Evolutionary conservation across 2,888 invertebrate genomes (phyloP).

Genomic region (Microctonus aethiopoides): DNA sequence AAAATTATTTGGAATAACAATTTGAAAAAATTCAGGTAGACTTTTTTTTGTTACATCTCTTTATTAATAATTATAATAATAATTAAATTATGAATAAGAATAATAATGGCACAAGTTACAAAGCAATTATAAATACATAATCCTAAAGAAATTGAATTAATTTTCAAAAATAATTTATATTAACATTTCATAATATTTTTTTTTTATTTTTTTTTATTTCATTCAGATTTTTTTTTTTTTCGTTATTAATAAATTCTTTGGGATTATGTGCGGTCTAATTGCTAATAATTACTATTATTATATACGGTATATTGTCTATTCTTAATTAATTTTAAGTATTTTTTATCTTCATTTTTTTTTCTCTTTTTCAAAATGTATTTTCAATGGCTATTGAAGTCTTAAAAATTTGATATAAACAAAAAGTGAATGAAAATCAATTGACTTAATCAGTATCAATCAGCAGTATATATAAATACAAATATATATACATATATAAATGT

Average conservation of each 20-base stretch:
- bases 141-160: neutral
- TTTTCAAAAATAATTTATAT: neutral
- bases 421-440: slow-evolving; percentile 28
- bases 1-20: slow-evolving; percentile 10
- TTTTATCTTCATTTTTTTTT: neutral
- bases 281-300: neutral
- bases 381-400: slow-evolving; percentile 23
- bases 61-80: neutral
- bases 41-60: slow-evolving; percentile 15
- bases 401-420: neutral
- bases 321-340: neutral
- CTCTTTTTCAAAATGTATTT: neutral
- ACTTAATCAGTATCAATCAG: slow-evolving; percentile 63
- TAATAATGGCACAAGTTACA: slow-evolving; percentile 14
- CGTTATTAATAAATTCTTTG: slow-evolving; percentile 2
- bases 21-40: slow-evolving; percentile 12
- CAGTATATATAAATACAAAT: slow-evolving; percentile 52
- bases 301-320: neutral
- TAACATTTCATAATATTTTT: slow-evolving; percentile 2
- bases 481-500: neutral
- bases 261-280: neutral
- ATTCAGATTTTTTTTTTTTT: too few relatives aligned
- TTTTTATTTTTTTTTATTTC: neutral
- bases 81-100: neutral
- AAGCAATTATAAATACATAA: neutral